phyloP scores from a whole-genome alignment of 2,888 invertebrate species.

The Pristionchus maxplancki region DNA sequence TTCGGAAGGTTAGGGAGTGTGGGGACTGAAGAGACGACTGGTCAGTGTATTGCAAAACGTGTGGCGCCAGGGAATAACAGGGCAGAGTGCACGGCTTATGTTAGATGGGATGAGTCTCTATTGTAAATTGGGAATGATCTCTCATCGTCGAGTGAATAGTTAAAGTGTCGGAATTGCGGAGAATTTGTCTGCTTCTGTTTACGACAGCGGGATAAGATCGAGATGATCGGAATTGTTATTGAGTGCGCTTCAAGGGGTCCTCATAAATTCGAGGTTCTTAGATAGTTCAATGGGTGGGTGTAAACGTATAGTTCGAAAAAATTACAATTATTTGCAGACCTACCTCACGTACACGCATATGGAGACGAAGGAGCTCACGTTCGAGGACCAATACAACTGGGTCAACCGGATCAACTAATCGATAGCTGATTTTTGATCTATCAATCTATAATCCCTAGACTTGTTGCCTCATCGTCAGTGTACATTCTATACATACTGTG shows the following conservation, averaged over 20 bases:
- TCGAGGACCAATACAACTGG: constrained; percentile 60
- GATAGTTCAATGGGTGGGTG: too few relatives aligned
- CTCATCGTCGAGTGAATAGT: too few relatives aligned
- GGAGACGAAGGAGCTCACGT: constrained; percentile 68
- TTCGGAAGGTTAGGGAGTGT: too few relatives aligned
- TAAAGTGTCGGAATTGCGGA: too few relatives aligned
- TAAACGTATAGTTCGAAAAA: background rate
- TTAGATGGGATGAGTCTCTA: background rate
- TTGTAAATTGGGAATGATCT: too few relatives aligned
- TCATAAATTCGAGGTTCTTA: too few relatives aligned
- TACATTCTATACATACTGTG: constrained; percentile 9
- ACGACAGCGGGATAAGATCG: too few relatives aligned
- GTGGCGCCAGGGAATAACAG: background rate
- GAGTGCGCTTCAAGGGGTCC: background rate
- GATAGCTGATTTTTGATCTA: too few relatives aligned
- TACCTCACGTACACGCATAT: constrained; percentile 64
- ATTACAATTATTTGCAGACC: constrained; percentile 53
- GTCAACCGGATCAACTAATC: constrained; percentile 47
- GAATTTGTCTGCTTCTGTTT: too few relatives aligned
- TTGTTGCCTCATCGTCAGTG: background rate
- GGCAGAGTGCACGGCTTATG: background rate
- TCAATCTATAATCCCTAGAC: background rate
- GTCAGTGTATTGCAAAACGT: too few relatives aligned
- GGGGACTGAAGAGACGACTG: too few relatives aligned
- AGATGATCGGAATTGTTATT: too few relatives aligned